A percentile compares a stretch with the other conserved stretches of the same genome.
phyloP scores from a whole-genome alignment of 92 coral and sea anemone genomes.

The Heliopora coerulea region DNA sequence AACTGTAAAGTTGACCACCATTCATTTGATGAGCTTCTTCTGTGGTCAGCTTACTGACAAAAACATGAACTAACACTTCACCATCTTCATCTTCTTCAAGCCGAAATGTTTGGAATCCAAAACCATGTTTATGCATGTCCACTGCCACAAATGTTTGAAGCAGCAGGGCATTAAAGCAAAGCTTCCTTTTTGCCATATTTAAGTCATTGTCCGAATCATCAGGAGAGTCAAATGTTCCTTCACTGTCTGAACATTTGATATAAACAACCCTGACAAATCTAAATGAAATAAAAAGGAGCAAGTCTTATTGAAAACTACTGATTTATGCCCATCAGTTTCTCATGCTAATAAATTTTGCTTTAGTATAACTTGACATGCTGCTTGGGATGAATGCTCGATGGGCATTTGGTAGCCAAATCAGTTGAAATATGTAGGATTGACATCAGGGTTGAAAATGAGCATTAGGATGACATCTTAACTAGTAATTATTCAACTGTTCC shows the following conservation, averaged over 20 bases:
- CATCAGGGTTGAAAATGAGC: too few relatives aligned
- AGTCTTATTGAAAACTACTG: too few relatives aligned
- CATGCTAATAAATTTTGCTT: too few relatives aligned
- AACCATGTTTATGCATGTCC: constrained; percentile 78
- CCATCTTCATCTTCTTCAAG: constrained; percentile 77
- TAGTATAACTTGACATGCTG: too few relatives aligned
- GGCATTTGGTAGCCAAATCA: too few relatives aligned
- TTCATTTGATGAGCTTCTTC: constrained; percentile 74
- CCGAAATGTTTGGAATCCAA: constrained; percentile 76
- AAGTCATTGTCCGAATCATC: constrained; percentile 56
- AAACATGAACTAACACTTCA: constrained; percentile 68
- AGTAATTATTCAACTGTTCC: too few relatives aligned
- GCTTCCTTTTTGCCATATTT: constrained; percentile 63
- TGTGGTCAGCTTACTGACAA: constrained; percentile 67
- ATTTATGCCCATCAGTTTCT: too few relatives aligned
- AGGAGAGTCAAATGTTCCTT: constrained; percentile 91
- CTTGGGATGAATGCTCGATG: too few relatives aligned
- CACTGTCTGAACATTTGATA: constrained; percentile 78
- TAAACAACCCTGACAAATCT: constrained; percentile 93
- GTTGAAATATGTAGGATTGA: too few relatives aligned
- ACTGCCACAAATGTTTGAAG: constrained; percentile 94
- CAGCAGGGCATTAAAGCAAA: constrained; percentile 72
- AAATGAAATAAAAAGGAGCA: neutral
- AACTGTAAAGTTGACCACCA: constrained; percentile 79
- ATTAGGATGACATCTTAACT: too few relatives aligned